Conservation (phyloP, 2,888 invertebrate species). For the Euphydryas editha region DNA sequence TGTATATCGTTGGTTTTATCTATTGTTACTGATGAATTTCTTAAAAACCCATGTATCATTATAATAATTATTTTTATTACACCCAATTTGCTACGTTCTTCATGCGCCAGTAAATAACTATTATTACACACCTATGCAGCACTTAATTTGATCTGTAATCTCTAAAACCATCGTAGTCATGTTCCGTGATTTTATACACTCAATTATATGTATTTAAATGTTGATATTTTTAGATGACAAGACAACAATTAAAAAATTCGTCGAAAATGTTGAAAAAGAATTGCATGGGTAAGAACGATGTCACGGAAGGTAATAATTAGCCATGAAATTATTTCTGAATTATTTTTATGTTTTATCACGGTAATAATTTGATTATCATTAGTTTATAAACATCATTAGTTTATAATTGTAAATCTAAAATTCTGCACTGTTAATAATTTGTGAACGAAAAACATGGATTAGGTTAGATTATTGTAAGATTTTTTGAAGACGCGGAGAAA, state of each 20-base stretch:
- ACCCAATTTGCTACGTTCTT: constrained; percentile 26
- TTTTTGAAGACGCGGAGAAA: too few relatives aligned
- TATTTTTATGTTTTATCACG: not conserved
- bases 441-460: too few relatives aligned
- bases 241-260: constrained; percentile 85
- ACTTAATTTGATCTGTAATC: constrained; percentile 11
- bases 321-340: not conserved
- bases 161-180: not conserved
- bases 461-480: too few relatives aligned
- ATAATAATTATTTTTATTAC: constrained; percentile 33
- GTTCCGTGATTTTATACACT: constrained; percentile 4
- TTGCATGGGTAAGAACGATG: constrained; percentile 84
- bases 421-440: too few relatives aligned
- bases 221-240: constrained; percentile 60
- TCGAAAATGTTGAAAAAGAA: constrained; percentile 84
- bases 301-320: constrained; percentile 67
- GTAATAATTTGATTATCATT: not conserved
- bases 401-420: too few relatives aligned
- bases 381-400: not conserved
- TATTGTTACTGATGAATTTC: constrained; percentile 8
- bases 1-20: not conserved
- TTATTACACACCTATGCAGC: constrained; percentile 24
- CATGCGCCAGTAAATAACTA: constrained; percentile 34
- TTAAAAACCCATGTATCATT: constrained; percentile 21
- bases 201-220: constrained; percentile 13